phyloP scores from a whole-genome alignment of 2,888 invertebrate species.

The Scotopteryx bipunctaria region DNA sequence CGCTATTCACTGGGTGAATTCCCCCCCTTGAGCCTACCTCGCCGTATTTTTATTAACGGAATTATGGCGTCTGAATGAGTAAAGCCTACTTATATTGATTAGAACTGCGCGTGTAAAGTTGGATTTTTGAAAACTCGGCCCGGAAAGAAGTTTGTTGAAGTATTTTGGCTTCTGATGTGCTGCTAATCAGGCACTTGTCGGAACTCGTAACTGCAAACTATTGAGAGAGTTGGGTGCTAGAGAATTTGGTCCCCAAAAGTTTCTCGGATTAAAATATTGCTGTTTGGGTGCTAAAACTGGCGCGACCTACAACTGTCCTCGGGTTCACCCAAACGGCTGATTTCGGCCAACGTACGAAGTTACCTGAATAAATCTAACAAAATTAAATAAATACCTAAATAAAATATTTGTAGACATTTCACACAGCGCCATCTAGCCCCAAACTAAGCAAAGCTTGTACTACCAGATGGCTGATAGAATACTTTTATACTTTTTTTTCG shows the following conservation, averaged over 20 bases:
- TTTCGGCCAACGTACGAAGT: not conserved
- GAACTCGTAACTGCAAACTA: conserved; percentile 5
- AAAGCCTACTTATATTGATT: conserved; percentile 78
- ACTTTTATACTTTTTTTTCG: too few relatives aligned
- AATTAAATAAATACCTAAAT: too few relatives aligned
- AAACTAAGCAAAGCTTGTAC: too few relatives aligned
- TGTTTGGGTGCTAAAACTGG: conserved; percentile 8
- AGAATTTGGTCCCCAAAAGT: conserved; percentile 13
- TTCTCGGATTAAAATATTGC: conserved; percentile 23
- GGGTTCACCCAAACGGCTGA: not conserved
- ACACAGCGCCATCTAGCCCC: too few relatives aligned
- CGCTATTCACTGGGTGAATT: conserved; percentile 82
- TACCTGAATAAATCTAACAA: too few relatives aligned
- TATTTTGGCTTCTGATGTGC: conserved; percentile 15
- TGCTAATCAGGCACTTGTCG: conserved; percentile 16
- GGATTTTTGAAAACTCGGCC: conserved; percentile 6
- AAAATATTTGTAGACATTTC: too few relatives aligned
- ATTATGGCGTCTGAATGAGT: conserved; percentile 78
- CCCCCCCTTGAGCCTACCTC: conserved; percentile 66
- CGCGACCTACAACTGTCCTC: conserved; percentile 16
- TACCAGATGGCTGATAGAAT: too few relatives aligned
- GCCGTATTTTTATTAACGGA: conserved; percentile 80
- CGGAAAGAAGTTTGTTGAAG: conserved; percentile 20
- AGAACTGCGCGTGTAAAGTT: conserved; percentile 46
- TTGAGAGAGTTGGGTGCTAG: conserved; percentile 1